These are phyloP conservation scores for Diabrotica balteata DNA, from an alignment of 2,888 invertebrate genomes.

Conservation along the genomic window DNA sequence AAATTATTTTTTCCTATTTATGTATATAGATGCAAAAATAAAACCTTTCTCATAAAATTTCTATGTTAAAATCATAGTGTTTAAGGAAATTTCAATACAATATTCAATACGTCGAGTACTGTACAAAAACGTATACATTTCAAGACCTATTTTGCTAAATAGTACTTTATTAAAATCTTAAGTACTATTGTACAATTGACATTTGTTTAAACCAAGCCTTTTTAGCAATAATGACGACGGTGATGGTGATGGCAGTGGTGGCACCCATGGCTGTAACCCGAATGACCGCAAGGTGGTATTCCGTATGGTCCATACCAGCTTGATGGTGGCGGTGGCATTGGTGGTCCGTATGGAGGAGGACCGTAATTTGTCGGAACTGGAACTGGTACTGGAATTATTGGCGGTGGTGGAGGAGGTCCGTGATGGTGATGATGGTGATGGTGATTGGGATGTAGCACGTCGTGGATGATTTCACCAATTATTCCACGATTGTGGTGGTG, in stretches of 20 bases:
- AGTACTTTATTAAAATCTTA: not conserved
- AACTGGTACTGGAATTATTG: no score
- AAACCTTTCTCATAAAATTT: not conserved
- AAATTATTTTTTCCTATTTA: no score
- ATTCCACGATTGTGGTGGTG: conserved; percentile 3
- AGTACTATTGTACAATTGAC: not conserved
- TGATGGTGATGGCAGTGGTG: conserved; percentile 12
- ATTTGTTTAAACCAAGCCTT: no score
- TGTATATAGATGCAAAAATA: no score
- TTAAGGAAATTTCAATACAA: not conserved
- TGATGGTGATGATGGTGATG: conserved; percentile 10
- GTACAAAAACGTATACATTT: not conserved
- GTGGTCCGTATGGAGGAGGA: not conserved
- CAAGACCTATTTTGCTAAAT: not conserved
- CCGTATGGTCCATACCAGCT: not conserved
- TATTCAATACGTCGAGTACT: not conserved
- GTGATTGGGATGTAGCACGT: conserved; percentile 3
- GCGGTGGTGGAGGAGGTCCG: conserved; percentile 1
- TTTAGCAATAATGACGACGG: not conserved
- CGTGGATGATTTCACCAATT: conserved; percentile 4
- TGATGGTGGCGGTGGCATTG: conserved; percentile 5
- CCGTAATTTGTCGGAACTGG: no score
- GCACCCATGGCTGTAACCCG: conserved; percentile 2
- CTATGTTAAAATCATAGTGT: not conserved
- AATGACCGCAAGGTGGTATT: conserved; percentile 12